A percentile compares a stretch with the other conserved stretches of the same genome.
phyloP scores from a whole-genome alignment of 2,113 vertebrate genomes.

The Sapajus apella region DNA sequence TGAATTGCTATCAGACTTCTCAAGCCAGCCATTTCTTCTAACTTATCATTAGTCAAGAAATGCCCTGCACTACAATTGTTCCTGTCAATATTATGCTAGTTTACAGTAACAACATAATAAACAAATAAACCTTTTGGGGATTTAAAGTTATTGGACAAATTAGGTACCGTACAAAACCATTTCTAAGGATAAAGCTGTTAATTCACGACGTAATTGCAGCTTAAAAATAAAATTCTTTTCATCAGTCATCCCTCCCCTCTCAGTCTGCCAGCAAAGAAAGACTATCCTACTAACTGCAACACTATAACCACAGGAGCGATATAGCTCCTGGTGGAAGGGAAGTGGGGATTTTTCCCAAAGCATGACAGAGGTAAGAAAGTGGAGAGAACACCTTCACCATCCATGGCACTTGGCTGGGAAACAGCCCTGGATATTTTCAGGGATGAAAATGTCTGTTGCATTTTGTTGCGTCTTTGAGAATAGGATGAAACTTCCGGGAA shows the following conservation, averaged over 20 bases:
- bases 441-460: neutral
- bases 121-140: neutral
- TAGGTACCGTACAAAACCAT: neutral
- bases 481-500: rapidly evolving
- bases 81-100: neutral
- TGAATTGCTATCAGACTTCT: slow-evolving; percentile 33
- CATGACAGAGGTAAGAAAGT: rapidly evolving
- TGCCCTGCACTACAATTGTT: neutral
- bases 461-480: neutral
- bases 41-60: slow-evolving; percentile 39
- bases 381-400: rapidly evolving
- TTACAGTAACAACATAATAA: slow-evolving; percentile 32
- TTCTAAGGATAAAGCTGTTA: neutral
- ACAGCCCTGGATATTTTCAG: neutral
- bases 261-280: too few species aligned
- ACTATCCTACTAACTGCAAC: neutral
- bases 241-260: neutral
- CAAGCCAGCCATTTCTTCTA: slow-evolving; percentile 31
- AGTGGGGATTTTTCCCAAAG: neutral
- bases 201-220: neutral
- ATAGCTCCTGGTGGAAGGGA: neutral
- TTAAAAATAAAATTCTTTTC: neutral
- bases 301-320: rapidly evolving
- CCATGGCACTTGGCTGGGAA: neutral
- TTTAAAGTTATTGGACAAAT: slow-evolving; percentile 15